Evolutionary conservation across 2,888 invertebrate genomes (phyloP).

Genomic region (Lamellibrachia satsuma): DNA sequence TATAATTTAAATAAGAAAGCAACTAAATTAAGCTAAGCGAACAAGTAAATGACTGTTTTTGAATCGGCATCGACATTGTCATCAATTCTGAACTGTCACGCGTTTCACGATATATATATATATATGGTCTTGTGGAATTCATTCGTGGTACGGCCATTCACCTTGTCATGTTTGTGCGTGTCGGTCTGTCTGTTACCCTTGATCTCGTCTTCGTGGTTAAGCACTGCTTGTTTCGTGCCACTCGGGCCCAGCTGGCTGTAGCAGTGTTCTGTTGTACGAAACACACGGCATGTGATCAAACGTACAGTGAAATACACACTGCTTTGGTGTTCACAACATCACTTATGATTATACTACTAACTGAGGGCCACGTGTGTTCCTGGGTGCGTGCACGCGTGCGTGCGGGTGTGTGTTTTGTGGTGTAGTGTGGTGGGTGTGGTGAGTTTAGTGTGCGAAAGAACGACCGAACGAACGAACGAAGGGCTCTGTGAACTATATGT

Average conservation of each 20-base stretch:
- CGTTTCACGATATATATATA: no score
- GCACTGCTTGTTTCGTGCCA: not conserved
- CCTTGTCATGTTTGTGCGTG: not conserved
- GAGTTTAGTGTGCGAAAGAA: not conserved
- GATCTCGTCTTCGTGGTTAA: not conserved
- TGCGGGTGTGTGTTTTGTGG: not conserved
- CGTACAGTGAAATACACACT: not conserved
- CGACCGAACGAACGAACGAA: not conserved
- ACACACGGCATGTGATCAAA: not conserved
- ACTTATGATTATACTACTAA: no score
- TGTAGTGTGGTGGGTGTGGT: not conserved
- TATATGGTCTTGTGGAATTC: not conserved
- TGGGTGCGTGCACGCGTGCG: no score
- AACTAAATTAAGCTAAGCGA: no score
- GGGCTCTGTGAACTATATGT: not conserved
- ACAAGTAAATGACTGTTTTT: no score
- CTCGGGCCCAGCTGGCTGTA: not conserved
- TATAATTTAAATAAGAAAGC: no score
- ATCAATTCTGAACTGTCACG: not conserved
- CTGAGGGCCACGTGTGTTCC: no score
- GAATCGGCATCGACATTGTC: not conserved
- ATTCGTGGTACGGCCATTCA: not conserved
- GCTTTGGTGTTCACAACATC: no score
- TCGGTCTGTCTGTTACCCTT: not conserved
- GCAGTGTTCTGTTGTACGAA: not conserved